Evolutionary conservation across 2,888 invertebrate species (phyloP), one percentile per base, ranked within the genome.

Genomic region (Dynastes maya): DNA sequence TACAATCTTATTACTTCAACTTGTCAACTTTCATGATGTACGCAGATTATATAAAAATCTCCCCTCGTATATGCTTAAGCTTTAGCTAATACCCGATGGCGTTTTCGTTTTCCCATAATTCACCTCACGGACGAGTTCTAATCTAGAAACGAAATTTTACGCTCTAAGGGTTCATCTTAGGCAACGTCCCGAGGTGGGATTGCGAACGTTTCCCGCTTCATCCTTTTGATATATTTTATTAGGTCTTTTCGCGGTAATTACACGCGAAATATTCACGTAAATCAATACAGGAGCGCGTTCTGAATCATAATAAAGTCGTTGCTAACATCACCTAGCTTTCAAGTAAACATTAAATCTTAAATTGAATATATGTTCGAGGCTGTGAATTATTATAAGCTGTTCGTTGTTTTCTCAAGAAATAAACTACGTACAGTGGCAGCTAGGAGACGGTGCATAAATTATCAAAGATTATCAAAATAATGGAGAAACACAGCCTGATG

Each of bases 71-170:
- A 63, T 32, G 8, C 63, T 8, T 6, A 58, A 63, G 32, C 63
- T 45, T 45, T 11, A 45, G 11, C 29, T 32, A 9, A 27, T 63
- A 32, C 55, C 58, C 22, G 37, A 29, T 72, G 58, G 72, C 58
- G 40, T 58, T 72, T 70, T 55, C 72, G 72, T 32, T 72, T 72
- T 61, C 58, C 40, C 37, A 72, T 72, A 72, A 72, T 58, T 72
- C 40, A 58, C 40, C 37, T 55, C 22, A 51, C 58, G 16, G 58
- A 16, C 40, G 22, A 72, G 37, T 16, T 37, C 58, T 72, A 58
- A 72, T 72, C 72, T 72, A 37, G 58, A 40, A 55, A 72, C 58
- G 55, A 72, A 72, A 58, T 72, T 72, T 16, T 71, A 63, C 55
- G 16, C 55, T 22, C 11, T 9, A 49, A 49, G 45, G 45, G 22